phyloP scores from a whole-genome alignment of 2,797 vertebrate genomes.

The Propithecus deckenii region DNA sequence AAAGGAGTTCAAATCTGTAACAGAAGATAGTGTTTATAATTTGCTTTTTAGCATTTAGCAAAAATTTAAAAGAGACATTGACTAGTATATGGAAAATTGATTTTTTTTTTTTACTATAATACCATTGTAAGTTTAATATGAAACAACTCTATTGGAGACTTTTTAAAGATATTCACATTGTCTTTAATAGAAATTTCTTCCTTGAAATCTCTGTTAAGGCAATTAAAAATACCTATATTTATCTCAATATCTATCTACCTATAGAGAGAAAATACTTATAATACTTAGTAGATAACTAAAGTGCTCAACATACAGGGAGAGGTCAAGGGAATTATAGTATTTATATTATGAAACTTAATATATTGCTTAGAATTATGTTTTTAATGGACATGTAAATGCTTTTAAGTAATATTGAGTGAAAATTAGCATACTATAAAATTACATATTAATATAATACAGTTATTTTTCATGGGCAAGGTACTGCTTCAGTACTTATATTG shows the following conservation, averaged over 20 bases:
- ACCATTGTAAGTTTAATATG: neutral
- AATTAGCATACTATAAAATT: conserved; percentile 1
- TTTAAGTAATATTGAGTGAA: neutral
- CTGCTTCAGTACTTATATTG: neutral
- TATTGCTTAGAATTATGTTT: neutral
- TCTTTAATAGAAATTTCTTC: neutral
- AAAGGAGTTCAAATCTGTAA: neutral
- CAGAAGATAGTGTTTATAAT: neutral
- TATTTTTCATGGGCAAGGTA: neutral
- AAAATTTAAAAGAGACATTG: too few species aligned
- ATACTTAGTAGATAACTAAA: neutral
- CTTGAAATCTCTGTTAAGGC: neutral
- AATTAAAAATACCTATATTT: neutral
- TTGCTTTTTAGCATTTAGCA: too few species aligned
- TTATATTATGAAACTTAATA: neutral
- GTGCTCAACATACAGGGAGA: neutral
- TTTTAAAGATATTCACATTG: neutral
- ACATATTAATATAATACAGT: neutral
- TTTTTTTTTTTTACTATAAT: neutral
- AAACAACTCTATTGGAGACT: neutral
- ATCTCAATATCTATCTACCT: neutral
- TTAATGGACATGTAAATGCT: neutral
- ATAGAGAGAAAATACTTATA: neutral
- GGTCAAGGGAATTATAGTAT: neutral
- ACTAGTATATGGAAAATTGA: neutral